Percentiles rank a stretch among this genome's conserved stretches.
These are phyloP conservation scores for Gonatopus flavifemur DNA, from an alignment of 1,140 invertebrate species.

Conservation along the genomic window DNA sequence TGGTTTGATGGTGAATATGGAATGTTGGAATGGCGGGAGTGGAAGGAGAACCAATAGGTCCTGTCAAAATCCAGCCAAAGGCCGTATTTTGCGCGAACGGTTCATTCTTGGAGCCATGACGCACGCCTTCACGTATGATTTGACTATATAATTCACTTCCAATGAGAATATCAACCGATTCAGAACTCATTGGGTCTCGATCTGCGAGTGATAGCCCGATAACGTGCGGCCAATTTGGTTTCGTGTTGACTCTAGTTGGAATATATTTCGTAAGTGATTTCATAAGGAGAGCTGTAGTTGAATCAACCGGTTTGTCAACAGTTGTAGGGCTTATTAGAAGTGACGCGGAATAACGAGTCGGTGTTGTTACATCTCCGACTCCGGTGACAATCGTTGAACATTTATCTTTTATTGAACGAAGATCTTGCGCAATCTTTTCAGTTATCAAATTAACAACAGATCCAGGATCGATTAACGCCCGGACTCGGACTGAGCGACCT, in stretches of 20 bases:
- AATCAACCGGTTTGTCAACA: neutral
- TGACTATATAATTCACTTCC: neutral
- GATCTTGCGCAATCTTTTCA: too few species aligned
- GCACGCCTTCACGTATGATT: neutral
- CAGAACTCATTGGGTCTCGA: neutral
- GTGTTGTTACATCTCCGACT: too few species aligned
- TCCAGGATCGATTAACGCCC: too few species aligned
- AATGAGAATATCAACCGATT: constrained; percentile 1
- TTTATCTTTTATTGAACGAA: too few species aligned
- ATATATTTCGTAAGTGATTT: neutral
- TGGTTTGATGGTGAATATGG: too few species aligned
- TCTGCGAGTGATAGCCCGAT: neutral
- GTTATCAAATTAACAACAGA: too few species aligned
- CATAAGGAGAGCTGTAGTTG: neutral
- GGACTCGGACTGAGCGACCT: too few species aligned
- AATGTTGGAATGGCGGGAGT: neutral
- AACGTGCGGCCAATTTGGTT: neutral
- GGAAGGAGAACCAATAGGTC: neutral
- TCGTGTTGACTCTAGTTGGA: neutral
- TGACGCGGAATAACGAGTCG: too few species aligned
- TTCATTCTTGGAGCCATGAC: neutral
- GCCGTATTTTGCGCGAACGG: constrained; percentile 1
- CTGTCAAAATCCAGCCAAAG: constrained; percentile 1
- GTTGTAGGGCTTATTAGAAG: too few species aligned
- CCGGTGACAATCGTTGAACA: too few species aligned